Percentiles rank a stretch among this genome's conserved stretches.
phyloP scores from a whole-genome alignment of 2,113 vertebrate species.

The Hemiscyllium ocellatum region DNA sequence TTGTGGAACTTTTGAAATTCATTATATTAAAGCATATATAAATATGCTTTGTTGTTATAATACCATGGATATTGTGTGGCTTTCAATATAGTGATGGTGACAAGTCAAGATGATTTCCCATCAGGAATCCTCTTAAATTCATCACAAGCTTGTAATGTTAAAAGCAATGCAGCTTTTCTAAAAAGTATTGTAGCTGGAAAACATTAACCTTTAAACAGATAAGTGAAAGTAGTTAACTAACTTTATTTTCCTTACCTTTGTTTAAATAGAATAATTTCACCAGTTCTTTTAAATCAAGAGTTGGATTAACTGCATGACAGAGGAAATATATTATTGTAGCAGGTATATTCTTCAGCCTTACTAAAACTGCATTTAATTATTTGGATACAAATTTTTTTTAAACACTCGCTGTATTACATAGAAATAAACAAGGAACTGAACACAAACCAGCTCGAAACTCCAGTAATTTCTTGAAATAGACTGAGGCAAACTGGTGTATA shows the following conservation, averaged over 20 bases:
- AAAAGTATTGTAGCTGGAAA: not conserved
- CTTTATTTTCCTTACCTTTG: constrained; percentile 9
- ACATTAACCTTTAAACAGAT: not conserved
- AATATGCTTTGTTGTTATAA: not conserved
- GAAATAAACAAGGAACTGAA: not conserved
- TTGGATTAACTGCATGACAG: constrained; percentile 15
- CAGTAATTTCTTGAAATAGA: constrained; percentile 55
- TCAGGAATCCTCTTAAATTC: not conserved
- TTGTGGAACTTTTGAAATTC: no score
- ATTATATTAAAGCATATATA: no score
- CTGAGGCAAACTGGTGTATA: constrained; percentile 50
- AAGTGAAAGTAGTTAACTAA: not conserved
- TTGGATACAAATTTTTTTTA: not conserved
- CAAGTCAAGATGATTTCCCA: not conserved
- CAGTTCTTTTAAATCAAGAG: constrained; percentile 31
- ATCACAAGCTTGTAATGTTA: not conserved
- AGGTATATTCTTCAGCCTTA: not conserved
- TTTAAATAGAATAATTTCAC: constrained; percentile 10
- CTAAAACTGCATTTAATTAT: not conserved
- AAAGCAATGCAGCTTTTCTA: not conserved
- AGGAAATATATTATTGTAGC: not conserved
- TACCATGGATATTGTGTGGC: not conserved
- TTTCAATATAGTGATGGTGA: not conserved
- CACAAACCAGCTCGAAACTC: constrained; percentile 56
- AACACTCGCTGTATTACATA: not conserved